phyloP scores from a whole-genome alignment of 2,888 invertebrate species.

The Lasioglossum vierecki region DNA sequence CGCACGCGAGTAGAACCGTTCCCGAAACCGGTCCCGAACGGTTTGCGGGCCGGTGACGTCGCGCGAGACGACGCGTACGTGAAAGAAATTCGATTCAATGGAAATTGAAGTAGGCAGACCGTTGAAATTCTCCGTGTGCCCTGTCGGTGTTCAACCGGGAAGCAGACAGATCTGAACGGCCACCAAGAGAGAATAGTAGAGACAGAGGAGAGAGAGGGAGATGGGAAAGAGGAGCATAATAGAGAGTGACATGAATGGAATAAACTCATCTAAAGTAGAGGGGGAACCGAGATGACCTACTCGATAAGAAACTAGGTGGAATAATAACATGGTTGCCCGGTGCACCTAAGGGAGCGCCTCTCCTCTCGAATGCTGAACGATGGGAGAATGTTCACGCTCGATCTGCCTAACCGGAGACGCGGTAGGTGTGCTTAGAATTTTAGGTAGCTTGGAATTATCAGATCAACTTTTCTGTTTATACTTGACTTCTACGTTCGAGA shows the following conservation, averaged over 20 bases:
- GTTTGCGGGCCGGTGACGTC: not conserved
- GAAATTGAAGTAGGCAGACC: conserved; percentile 60
- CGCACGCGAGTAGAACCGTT: not conserved
- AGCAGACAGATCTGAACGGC: not conserved
- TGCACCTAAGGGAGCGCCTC: conserved; percentile 44
- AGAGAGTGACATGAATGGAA: conserved; percentile 67
- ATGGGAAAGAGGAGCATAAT: conserved; percentile 31
- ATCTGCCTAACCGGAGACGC: not conserved
- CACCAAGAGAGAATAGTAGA: not conserved
- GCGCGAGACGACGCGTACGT: conserved; percentile 23
- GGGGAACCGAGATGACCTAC: conserved; percentile 61
- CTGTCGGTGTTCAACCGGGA: conserved; percentile 34
- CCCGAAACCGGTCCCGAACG: conserved; percentile 11
- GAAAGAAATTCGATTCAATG: conserved; percentile 69
- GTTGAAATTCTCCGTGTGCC: conserved; percentile 61
- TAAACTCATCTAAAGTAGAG: conserved; percentile 46
- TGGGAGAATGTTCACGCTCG: not conserved
- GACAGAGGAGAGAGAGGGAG: not conserved
- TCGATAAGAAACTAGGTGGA: conserved; percentile 70
- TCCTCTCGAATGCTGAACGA: not conserved
- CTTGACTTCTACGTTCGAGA: not conserved
- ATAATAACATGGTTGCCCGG: conserved; percentile 67
- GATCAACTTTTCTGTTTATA: not conserved
- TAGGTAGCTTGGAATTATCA: not conserved
- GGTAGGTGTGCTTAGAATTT: not conserved